Conservation (phyloP, 1,140 invertebrate species). For the Carposina sasakii region DNA sequence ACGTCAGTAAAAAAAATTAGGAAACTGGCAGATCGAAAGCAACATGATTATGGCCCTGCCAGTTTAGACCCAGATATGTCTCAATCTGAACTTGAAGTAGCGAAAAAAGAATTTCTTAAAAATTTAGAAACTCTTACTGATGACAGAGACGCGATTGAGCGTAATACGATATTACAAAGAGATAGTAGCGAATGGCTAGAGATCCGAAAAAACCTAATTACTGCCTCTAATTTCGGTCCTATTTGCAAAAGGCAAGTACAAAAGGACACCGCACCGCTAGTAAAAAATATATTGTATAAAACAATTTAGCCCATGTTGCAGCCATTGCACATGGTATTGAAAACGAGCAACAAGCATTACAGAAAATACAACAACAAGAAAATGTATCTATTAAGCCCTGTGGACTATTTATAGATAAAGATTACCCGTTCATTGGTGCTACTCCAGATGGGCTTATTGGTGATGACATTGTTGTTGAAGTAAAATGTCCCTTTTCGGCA, state of each 20-base stretch:
- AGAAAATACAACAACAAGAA: constrained; percentile 12
- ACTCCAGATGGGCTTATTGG: constrained; percentile 7
- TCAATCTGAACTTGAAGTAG: too few species aligned
- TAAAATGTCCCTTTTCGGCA: constrained; percentile 10
- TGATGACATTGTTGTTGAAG: constrained; percentile 2
- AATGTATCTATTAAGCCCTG: constrained; percentile 10
- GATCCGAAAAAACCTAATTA: constrained; percentile 33
- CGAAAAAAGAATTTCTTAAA: too few species aligned
- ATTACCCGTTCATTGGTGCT: constrained; percentile 11
- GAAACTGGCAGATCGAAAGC: too few species aligned
- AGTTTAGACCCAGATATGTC: too few species aligned
- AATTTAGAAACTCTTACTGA: constrained; percentile 15
- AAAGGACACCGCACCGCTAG: constrained; percentile 8
- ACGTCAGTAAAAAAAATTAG: too few species aligned
- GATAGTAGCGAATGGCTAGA: constrained; percentile 30
- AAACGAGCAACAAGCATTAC: constrained; percentile 11
- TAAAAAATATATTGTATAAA: constrained; percentile 14
- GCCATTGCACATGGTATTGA: constrained; percentile 12
- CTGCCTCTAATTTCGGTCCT: constrained; percentile 32
- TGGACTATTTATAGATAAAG: constrained; percentile 16
- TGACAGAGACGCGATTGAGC: constrained; percentile 23
- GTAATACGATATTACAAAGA: constrained; percentile 31
- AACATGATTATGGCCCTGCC: too few species aligned
- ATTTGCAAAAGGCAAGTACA: constrained; percentile 10
- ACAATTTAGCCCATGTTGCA: constrained; percentile 8